Evolutionary conservation across 1,140 invertebrate genomes (phyloP), one percentile per base, ranked within the genome.

Genomic region (Drosophila littoralis): DNA sequence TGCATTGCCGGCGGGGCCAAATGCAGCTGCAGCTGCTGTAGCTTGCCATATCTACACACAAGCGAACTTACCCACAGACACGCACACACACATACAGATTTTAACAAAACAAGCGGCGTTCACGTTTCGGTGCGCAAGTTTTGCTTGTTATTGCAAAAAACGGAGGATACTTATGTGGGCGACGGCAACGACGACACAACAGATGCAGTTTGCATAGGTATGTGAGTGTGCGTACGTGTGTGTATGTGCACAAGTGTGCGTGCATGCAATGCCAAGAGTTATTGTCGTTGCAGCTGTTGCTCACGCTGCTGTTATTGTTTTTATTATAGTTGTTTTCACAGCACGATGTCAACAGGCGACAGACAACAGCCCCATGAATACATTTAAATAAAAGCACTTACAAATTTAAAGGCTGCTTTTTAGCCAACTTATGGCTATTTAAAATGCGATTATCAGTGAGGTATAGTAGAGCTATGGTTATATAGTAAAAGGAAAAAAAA

Each of bases 271-370:
- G 81, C 77, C 43, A 69, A 52, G 82, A 84, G 81, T 81, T 84
- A 86, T 84, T 85, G 79, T 85, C 78, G 55, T 51, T 81, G 79
- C 82, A 85, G 83, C 83, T 86, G 82, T 81, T 85, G 79, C 83
- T 68, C 42, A 75, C 71, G 67, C 75, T 60, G 67, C 52, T 86
- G 77, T 86, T 86, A 76, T 84, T 81, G 82, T 84, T 86, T 72
- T 85, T 78, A 77, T 73, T 69, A 76, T 63, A 72, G 63, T 63
- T 64, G 68, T 46, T 86, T 83, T 71, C 73, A 61, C 68, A 81
- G 63, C 74, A 77, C 54, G 65, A 81, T 86, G 71, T 79, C 82
- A 85, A 73, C 79, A 82, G 57, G 71, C 71, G 73, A 58, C 71
- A 40, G 57, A 59, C 57, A 59, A 59, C 42, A 42, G 71, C 75